Percentiles rank a stretch among this genome's conserved stretches.
Conservation (phyloP, 2,888 invertebrate species). For the Agrochola lychnidis region DNA sequence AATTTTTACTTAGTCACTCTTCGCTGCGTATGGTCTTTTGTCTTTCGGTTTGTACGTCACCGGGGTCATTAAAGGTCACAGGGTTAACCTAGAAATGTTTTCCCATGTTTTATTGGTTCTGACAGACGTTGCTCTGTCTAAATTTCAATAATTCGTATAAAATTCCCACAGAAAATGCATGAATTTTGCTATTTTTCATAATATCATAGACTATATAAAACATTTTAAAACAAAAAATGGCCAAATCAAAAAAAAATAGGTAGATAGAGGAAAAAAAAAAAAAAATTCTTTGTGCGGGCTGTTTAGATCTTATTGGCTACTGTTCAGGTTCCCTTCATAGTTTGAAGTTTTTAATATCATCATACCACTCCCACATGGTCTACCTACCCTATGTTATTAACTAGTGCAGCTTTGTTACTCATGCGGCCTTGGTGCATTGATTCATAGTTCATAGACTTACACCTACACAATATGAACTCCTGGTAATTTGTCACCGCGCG, state of each 20-base stretch:
- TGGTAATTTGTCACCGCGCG: slow-evolving; percentile 28
- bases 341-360: neutral
- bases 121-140: too few relatives aligned
- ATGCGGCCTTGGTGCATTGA: slow-evolving; percentile 57
- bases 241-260: too few relatives aligned
- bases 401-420: slow-evolving; percentile 31
- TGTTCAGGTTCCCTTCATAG: neutral
- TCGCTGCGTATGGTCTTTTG: slow-evolving; percentile 22
- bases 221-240: too few relatives aligned
- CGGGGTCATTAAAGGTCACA: slow-evolving; percentile 10
- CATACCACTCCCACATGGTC: neutral
- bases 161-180: too few relatives aligned
- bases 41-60: slow-evolving; percentile 13
- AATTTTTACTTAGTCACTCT: slow-evolving; percentile 55
- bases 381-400: neutral
- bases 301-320: neutral
- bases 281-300: neutral
- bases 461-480: slow-evolving; percentile 39
- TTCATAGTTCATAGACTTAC: slow-evolving; percentile 53
- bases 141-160: too few relatives aligned
- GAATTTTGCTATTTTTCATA: too few relatives aligned
- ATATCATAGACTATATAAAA: too few relatives aligned
- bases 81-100: neutral
- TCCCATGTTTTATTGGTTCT: neutral
- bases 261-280: too few relatives aligned